Evolutionary conservation across 2,888 invertebrate genomes (phyloP).

Genomic region (Hydrotaea diabolus): DNA sequence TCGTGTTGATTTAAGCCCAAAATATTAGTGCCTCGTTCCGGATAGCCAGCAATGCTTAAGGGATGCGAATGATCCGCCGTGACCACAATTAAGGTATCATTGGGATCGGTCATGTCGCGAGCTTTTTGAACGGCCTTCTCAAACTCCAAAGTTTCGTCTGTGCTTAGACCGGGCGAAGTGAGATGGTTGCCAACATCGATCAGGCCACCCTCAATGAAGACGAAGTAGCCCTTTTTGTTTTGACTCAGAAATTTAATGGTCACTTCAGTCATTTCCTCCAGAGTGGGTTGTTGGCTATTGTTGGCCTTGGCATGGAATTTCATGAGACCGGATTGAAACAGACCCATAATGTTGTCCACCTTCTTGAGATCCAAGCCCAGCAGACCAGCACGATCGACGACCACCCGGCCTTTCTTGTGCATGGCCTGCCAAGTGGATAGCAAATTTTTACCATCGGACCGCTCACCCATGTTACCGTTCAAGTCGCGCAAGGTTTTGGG

Average conservation of each 20-base stretch:
- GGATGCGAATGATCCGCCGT: slow-evolving; percentile 90
- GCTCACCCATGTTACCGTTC: slow-evolving; percentile 81
- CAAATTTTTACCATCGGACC: slow-evolving; percentile 85
- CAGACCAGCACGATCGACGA: slow-evolving; percentile 83
- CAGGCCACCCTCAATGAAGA: slow-evolving; percentile 85
- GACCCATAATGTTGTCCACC: slow-evolving; percentile 83
- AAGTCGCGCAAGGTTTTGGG: slow-evolving; percentile 82
- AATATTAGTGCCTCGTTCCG: slow-evolving; percentile 82
- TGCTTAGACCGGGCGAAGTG: slow-evolving; percentile 84
- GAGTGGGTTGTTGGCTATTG: slow-evolving; percentile 73
- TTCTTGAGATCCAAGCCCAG: slow-evolving; percentile 79
- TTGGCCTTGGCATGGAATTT: slow-evolving; percentile 82
- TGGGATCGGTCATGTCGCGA: slow-evolving; percentile 82
- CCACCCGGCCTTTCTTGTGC: slow-evolving; percentile 82
- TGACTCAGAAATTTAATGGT: slow-evolving; percentile 84
- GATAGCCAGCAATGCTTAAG: slow-evolving; percentile 88
- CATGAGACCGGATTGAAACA: slow-evolving; percentile 82
- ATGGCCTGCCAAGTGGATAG: slow-evolving; percentile 85
- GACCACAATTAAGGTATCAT: slow-evolving; percentile 90
- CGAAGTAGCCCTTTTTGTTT: slow-evolving; percentile 82
- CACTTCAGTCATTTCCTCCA: slow-evolving; percentile 86
- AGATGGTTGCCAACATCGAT: slow-evolving; percentile 90
- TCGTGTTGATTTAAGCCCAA: slow-evolving; percentile 79
- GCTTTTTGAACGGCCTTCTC: slow-evolving; percentile 86
- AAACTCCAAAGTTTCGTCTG: slow-evolving; percentile 89